Base-by-base conservation (phyloP, 2,888 invertebrate genomes). In the Athalia circularis region DNA sequence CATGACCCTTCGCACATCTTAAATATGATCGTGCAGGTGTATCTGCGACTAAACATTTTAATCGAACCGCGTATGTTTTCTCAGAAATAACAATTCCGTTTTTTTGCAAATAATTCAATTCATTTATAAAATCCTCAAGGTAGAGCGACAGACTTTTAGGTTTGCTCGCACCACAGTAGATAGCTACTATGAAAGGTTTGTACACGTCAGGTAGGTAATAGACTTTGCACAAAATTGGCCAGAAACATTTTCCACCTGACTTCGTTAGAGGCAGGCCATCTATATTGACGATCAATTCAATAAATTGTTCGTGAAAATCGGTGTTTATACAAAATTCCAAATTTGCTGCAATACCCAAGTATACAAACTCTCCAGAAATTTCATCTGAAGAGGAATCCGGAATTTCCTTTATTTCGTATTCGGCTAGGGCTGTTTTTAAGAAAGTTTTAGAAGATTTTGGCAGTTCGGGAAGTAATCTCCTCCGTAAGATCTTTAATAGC, bases 1-100 rank as follows among this genome's bases (percentile, higher is more conserved):
- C 75, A 74, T 84, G 81, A 3, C 82, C 80, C 68, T 79, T 80
- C n/a, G 77, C 79, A 77, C 72, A 62, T 74, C 82, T 83, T 11
- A 82, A 15, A n/a, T 77, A 82, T 48, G 80, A 61, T 64, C 83
- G 78, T n/a, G 80, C 82, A 0, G 82, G 83, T 6, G 79, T 77
- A 13, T 83, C 82, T 8, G 79, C 80, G 43, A 79, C 65, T 47
- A 82, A 77, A 48, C 79, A 81, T 67, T 81, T 79, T 9, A 83
- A 62, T n/a, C 62, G 7, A 29, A 82, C 72, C 11, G 77, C 43
- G 59, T 79, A 82, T 4, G 9, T 61, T 47, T 78, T 79, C 3
- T 48, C 79, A 57, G 78, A 54, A n/a, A 81, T 68, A 1, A 43
- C 11, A 11, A 82, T 78, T 15, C 80, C 83, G 29, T 79, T 9